Conservation (phyloP, 2,113 vertebrate genomes). For the Octodon degus region DNA sequence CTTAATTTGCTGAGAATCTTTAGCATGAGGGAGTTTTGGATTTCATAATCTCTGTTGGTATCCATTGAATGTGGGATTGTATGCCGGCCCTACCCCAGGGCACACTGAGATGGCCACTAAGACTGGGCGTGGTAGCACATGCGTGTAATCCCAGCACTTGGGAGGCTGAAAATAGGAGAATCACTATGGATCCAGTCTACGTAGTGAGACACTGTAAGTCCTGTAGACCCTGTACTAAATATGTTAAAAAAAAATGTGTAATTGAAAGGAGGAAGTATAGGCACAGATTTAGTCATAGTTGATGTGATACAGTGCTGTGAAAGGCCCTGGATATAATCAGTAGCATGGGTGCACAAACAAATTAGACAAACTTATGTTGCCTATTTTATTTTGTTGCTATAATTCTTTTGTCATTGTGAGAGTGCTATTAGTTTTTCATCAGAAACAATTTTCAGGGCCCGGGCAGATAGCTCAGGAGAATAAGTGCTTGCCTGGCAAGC, state of each 20-base stretch:
- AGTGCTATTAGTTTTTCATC: background rate
- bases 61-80: background rate
- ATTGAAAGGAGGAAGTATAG: background rate
- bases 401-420: conserved; percentile 5
- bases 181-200: too few species aligned
- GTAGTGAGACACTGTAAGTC: too few species aligned
- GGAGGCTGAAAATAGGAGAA: too few species aligned
- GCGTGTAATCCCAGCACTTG: too few species aligned
- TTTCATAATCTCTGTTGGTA: conserved; percentile 12
- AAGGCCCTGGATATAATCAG: background rate
- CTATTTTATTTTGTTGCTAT: conserved; percentile 52
- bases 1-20: conserved; percentile 54
- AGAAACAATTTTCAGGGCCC: background rate
- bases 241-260: background rate
- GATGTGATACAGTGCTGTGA: background rate
- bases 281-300: background rate
- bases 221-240: too few species aligned
- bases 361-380: background rate
- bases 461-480: too few species aligned
- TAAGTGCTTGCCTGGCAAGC: too few species aligned
- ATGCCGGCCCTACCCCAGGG: too few species aligned
- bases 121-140: too few species aligned
- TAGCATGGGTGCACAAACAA: background rate
- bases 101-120: too few species aligned
- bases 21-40: conserved; percentile 28